phyloP scores from a whole-genome alignment of 2,888 invertebrate species.

The Phasia obesa region DNA sequence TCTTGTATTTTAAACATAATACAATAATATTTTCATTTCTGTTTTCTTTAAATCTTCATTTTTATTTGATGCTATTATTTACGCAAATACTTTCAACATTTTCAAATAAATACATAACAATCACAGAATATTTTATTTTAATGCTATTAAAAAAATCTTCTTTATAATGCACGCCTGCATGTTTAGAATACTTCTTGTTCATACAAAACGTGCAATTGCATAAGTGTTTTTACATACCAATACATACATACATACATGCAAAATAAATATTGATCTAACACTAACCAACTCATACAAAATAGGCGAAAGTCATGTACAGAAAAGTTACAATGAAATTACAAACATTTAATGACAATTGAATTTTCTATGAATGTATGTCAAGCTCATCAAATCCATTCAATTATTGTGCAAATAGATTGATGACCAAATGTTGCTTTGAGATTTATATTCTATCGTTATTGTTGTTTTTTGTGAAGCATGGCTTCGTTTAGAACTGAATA shows the following conservation, averaged over 20 bases:
- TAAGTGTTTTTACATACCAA: background rate
- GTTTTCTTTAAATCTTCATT: too few species aligned
- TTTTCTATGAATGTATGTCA: slow-evolving; percentile 45
- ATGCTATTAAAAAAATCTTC: too few species aligned
- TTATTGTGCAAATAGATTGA: slow-evolving; percentile 53
- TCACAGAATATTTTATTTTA: too few species aligned
- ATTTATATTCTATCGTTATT: slow-evolving; percentile 19
- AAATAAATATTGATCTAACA: background rate
- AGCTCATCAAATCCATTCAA: slow-evolving; percentile 59
- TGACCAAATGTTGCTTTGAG: slow-evolving; percentile 31
- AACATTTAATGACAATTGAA: slow-evolving; percentile 51
- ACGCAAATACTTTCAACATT: too few species aligned
- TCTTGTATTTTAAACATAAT: too few species aligned
- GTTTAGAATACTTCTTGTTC: too few species aligned
- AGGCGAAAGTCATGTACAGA: background rate
- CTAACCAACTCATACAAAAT: background rate
- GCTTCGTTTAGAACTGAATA: background rate
- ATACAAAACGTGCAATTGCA: too few species aligned
- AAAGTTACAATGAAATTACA: background rate
- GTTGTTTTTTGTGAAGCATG: background rate
- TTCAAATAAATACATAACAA: too few species aligned
- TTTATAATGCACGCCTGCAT: too few species aligned
- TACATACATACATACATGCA: background rate
- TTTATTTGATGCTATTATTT: too few species aligned
- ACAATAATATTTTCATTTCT: too few species aligned